A percentile compares a stretch with the other conserved stretches of the same genome.
Evolutionary conservation across 2,888 invertebrate genomes (phyloP).

Genomic region (Bibio marci): DNA sequence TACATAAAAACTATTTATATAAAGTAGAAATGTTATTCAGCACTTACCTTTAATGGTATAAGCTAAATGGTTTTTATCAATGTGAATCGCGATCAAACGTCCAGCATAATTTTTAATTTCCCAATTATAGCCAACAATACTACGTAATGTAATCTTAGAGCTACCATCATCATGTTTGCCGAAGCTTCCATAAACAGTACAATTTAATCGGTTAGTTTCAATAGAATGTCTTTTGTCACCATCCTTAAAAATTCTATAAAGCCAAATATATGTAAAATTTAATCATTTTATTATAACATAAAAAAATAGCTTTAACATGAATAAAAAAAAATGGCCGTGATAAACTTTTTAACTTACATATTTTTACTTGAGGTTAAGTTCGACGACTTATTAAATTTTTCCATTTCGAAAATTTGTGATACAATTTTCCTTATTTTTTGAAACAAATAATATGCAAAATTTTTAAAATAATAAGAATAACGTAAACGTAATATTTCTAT

Average conservation of each 20-base stretch:
- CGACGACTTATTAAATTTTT: not conserved
- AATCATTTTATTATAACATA: too few species aligned
- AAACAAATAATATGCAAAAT: too few species aligned
- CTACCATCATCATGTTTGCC: conserved; percentile 57
- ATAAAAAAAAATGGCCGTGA: not conserved
- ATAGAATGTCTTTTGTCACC: conserved; percentile 22
- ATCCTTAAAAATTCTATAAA: conserved; percentile 19
- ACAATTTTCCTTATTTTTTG: too few species aligned
- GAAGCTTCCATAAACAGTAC: conserved; percentile 53
- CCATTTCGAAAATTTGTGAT: too few species aligned
- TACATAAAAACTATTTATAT: too few species aligned
- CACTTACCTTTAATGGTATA: conserved; percentile 74
- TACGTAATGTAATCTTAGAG: conserved; percentile 78
- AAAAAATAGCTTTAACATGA: not conserved
- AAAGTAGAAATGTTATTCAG: too few species aligned
- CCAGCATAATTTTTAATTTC: conserved; percentile 76
- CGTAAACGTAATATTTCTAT: too few species aligned
- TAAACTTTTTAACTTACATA: not conserved
- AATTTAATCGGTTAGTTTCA: conserved; percentile 26
- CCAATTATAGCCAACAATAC: conserved; percentile 87
- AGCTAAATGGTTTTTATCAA: conserved; percentile 69
- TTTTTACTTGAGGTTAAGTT: not conserved
- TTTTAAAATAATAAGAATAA: too few species aligned
- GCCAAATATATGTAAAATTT: not conserved
- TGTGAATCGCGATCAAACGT: conserved; percentile 74